phyloP scores from a whole-genome alignment of 2,113 vertebrate species.

The Ia io region DNA sequence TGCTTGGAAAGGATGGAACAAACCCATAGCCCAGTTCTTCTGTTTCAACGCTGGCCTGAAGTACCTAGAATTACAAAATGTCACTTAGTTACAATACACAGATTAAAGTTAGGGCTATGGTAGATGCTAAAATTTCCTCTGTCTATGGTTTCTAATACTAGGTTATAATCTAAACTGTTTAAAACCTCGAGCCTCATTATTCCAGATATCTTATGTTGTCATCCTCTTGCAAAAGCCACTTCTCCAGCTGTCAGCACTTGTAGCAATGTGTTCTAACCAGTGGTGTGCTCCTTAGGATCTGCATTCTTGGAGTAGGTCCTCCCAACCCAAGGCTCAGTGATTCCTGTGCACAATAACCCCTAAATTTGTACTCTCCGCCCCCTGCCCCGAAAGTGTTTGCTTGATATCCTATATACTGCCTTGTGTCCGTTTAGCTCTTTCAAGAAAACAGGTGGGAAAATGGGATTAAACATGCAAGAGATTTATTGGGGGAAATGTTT shows the following conservation, averaged over 20 bases:
- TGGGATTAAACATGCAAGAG: not conserved
- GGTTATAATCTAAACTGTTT: not conserved
- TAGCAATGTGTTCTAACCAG: not conserved
- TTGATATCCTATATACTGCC: not conserved
- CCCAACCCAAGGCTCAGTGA: not conserved
- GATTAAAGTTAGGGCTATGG: not conserved
- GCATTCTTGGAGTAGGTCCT: not conserved
- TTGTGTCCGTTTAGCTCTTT: not conserved
- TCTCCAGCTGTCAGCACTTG: not conserved
- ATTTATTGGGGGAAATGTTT: not conserved
- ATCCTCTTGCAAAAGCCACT: not conserved
- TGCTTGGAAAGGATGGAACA: constrained; percentile 19
- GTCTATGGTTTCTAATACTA: not conserved
- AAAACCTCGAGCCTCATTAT: not conserved
- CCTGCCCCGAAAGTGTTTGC: not conserved
- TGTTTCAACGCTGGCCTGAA: not conserved
- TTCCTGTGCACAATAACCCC: not conserved
- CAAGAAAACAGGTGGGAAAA: not conserved
- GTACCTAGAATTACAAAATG: not conserved
- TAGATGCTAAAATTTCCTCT: not conserved
- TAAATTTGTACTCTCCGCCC: not conserved
- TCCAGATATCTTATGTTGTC: not conserved
- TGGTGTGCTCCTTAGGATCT: not conserved
- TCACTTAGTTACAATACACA: not conserved
- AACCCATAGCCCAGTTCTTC: not conserved